Base-by-base conservation (phyloP, 2,888 invertebrate genomes). In the Phorcus lineatus region DNA sequence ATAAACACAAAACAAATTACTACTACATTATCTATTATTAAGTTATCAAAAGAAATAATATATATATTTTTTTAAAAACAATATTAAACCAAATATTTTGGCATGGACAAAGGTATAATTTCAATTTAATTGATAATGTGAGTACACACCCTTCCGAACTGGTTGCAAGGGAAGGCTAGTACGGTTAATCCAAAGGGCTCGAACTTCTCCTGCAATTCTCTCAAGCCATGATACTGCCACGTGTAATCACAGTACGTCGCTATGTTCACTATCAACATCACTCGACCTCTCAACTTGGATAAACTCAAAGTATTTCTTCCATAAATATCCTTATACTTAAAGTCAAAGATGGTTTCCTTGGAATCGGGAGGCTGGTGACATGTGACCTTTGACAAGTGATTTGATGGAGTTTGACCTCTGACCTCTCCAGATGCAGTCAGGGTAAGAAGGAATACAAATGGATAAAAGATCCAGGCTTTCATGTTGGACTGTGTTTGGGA, bases 221-320 rank as follows among this genome's bases (percentile, higher is more conserved):
- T 93, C 90, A 93, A 81, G 81, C 91, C 91, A 55, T 84, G 84
- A 86, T 94, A 94, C 82, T 93, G 93, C 81, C 89, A 86, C 36
- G 93, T 93, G 83, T 91, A 92, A 53, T 91, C 91, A 92, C 93
- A 93, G 92, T 92, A 94, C 79, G 94, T 93, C 24, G 94, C 94
- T 28, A 93, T 92, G 83, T 93, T 93, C 57, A 92, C 92, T 16
- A 93, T 86, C 74, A 93, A 82, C 74, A 93, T 85, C n/a, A 81
- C 81, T 24, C 76, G 22, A 11, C 77, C 77, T n/a, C 70, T 47
- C 28, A 79, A 81, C 16, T 57, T 22, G 24, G 17, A 19, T 7
- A 79, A 31, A 11, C 16, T 74, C 57, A 79, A 75, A 13, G 13
- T 78, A 19, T 70, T 28, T 9, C 67, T n/a, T 9, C 57, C 17